Conservation (phyloP, 2,797 vertebrate genomes). For the Fistularia commersonii region DNA sequence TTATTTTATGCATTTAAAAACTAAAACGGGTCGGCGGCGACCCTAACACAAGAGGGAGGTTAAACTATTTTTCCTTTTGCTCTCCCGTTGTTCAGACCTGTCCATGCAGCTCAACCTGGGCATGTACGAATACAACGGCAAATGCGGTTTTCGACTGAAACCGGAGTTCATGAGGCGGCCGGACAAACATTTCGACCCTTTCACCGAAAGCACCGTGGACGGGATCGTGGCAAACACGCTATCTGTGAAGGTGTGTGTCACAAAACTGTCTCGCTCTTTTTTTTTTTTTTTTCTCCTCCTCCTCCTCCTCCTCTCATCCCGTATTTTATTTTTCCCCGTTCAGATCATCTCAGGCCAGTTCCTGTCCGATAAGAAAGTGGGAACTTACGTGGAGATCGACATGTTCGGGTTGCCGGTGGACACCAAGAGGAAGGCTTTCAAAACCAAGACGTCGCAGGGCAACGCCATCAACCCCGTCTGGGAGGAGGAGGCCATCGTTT, state of each 20-base stretch:
- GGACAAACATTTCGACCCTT: slow-evolving; percentile 97
- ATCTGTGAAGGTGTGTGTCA: slow-evolving; percentile 87
- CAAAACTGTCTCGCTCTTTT: neutral
- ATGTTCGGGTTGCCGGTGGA: slow-evolving; percentile 97
- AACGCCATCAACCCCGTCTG: slow-evolving; percentile 96
- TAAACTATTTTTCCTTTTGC: neutral
- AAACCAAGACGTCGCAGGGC: slow-evolving; percentile 93
- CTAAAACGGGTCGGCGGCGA: no score
- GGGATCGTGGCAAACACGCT: slow-evolving; percentile 97
- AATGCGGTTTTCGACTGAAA: slow-evolving; percentile 92
- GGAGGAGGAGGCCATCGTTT: slow-evolving; percentile 96
- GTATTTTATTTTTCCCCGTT: neutral
- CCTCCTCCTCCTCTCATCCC: neutral
- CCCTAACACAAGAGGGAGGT: no score
- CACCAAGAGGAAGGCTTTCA: slow-evolving; percentile 93
- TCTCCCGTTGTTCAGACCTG: slow-evolving; percentile 76
- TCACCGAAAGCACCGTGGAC: slow-evolving; percentile 94
- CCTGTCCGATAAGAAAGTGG: slow-evolving; percentile 94
- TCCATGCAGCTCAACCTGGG: slow-evolving; percentile 98
- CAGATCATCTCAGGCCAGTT: slow-evolving; percentile 98
- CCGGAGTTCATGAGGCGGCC: slow-evolving; percentile 97
- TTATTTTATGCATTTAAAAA: no score
- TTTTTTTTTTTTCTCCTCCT: neutral
- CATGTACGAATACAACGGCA: slow-evolving; percentile 97
- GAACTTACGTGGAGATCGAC: slow-evolving; percentile 94